A percentile compares a stretch with the other conserved stretches of the same genome.
These are phyloP conservation scores for Hirtodrosophila cameraria DNA, from an alignment of 2,888 invertebrate genomes.

Conservation along the genomic window DNA sequence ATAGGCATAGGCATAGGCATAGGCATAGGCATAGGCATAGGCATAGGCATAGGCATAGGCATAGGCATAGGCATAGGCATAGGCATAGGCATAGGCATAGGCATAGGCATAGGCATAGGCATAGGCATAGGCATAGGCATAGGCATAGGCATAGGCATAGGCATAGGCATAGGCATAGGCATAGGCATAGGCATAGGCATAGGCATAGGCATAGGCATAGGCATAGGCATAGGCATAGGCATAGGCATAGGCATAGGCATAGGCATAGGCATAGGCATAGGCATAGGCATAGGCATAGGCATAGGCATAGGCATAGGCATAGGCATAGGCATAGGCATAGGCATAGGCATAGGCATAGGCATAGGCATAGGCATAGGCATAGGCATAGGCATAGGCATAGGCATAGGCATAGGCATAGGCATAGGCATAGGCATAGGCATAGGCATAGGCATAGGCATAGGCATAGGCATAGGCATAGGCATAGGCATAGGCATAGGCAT, in stretches of 20 bases:
- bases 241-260: conserved; percentile 61
- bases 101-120: conserved; percentile 59
- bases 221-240: conserved; percentile 59
- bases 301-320: conserved; percentile 57
- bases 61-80: conserved; percentile 57
- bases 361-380: conserved; percentile 60
- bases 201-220: conserved; percentile 57
- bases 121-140: conserved; percentile 61
- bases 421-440: not conserved
- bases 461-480: not conserved
- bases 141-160: conserved; percentile 57
- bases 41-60: conserved; percentile 58
- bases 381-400: not conserved
- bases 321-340: conserved; percentile 57
- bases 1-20: conserved; percentile 61
- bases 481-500: not conserved
- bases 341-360: conserved; percentile 59
- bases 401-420: not conserved
- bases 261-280: conserved; percentile 57
- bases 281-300: conserved; percentile 58
- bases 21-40: conserved; percentile 57
- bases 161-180: conserved; percentile 58
- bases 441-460: conserved; percentile 2
- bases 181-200: conserved; percentile 57
- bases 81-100: conserved; percentile 57